Percentiles rank a stretch among this genome's conserved stretches.
These are phyloP conservation scores for Terrapene triunguis DNA, from an alignment of 2,113 vertebrate genomes.

Conservation along the genomic window DNA sequence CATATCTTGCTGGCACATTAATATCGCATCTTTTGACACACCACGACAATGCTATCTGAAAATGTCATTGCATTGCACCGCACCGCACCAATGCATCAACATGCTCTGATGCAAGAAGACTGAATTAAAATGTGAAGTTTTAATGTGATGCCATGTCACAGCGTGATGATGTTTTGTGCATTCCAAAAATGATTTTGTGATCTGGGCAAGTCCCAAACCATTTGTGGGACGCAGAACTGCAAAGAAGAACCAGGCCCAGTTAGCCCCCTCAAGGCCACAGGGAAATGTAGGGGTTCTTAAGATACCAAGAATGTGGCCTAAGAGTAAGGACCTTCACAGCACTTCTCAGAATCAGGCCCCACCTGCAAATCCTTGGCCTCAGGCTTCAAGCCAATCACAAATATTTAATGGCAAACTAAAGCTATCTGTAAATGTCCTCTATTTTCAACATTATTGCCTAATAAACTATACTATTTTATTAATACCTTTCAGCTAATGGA, in stretches of 20 bases:
- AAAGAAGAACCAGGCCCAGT: neutral
- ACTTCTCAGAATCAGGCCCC: neutral
- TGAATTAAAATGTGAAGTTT: neutral
- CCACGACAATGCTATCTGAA: neutral
- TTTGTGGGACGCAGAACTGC: accelerated
- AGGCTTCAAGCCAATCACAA: neutral
- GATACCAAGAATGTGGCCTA: neutral
- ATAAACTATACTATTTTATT: slow-evolving; percentile 66
- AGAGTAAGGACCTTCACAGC: neutral
- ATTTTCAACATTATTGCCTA: slow-evolving; percentile 51
- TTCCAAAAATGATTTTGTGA: neutral
- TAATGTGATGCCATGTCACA: accelerated
- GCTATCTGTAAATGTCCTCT: neutral
- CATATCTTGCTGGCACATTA: neutral
- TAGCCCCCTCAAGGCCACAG: neutral
- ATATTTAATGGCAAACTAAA: slow-evolving; percentile 9
- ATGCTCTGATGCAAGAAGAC: neutral
- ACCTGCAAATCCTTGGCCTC: neutral
- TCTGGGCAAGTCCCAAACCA: neutral
- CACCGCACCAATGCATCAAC: accelerated
- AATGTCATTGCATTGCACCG: neutral
- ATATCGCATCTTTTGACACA: neutral
- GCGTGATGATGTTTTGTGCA: neutral
- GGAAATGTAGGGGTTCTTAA: neutral
- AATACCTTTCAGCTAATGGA: slow-evolving; percentile 60